Conservation (phyloP, 2,797 vertebrate species). For the Euphonia xanthogaster region DNA sequence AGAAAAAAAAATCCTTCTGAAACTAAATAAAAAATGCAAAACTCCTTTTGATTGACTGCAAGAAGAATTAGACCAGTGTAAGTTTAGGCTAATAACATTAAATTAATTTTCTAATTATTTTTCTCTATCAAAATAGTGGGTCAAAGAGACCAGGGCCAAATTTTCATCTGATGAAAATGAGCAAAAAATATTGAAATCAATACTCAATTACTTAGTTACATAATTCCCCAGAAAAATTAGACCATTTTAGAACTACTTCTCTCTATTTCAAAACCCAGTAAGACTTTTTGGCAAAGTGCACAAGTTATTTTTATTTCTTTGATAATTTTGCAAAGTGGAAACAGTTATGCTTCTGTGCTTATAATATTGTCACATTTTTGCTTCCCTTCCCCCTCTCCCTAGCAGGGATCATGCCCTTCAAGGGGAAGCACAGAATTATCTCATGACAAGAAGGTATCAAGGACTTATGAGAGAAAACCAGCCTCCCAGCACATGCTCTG, state of each 20-base stretch:
- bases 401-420: not conserved
- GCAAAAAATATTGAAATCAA: not conserved
- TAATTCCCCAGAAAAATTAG: not conserved
- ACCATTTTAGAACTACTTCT: not conserved
- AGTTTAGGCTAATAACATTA: not conserved
- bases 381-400: not conserved
- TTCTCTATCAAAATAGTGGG: not conserved
- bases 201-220: not conserved
- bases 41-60: not conserved
- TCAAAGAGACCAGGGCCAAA: not conserved
- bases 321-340: not conserved
- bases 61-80: not conserved
- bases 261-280: not conserved
- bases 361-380: not conserved
- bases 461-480: not conserved
- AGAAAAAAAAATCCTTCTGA: not conserved
- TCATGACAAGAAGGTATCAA: not conserved
- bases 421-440: not conserved
- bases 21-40: not conserved
- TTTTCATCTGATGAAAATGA: not conserved
- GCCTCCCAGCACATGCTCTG: not conserved
- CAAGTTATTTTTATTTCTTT: not conserved
- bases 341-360: not conserved
- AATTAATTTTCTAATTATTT: not conserved
- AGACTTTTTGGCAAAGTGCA: not conserved